phyloP scores from a whole-genome alignment of 2,113 vertebrate species.

The Dendrocopos noguchii region DNA sequence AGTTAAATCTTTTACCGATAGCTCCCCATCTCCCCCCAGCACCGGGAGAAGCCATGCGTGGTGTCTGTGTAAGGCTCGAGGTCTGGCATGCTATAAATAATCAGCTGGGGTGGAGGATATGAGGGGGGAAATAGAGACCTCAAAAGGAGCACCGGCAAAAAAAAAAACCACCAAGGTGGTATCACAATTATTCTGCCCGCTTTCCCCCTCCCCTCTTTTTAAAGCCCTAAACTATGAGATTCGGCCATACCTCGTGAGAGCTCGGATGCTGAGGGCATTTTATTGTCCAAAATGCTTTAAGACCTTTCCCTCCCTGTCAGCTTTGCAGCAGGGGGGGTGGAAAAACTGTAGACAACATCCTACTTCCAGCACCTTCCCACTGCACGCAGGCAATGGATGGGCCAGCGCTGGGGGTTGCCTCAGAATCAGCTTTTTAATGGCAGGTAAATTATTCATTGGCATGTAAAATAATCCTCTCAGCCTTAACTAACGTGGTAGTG shows the following conservation, averaged over 20 bases:
- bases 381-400: accelerated
- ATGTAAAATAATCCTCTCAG: slow-evolving; percentile 44
- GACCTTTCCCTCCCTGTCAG: not conserved
- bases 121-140: slow-evolving; percentile 48
- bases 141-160: not conserved
- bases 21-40: not conserved
- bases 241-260: not conserved
- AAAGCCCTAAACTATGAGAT: not conserved
- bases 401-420: not conserved
- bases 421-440: not conserved
- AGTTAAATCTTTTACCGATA: slow-evolving; percentile 48
- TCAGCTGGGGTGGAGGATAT: slow-evolving; percentile 28
- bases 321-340: not conserved
- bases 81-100: slow-evolving; percentile 41
- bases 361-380: accelerated
- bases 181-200: not conserved
- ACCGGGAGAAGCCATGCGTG: slow-evolving; percentile 28
- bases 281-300: not conserved
- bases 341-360: not conserved
- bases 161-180: not conserved
- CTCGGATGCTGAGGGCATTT: not conserved
- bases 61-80: slow-evolving; percentile 31
- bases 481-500: slow-evolving; percentile 31
- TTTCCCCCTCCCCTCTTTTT: not conserved
- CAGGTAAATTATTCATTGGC: slow-evolving; percentile 54